Evolutionary conservation across 2,797 vertebrate species (phyloP).

Genomic region (Garrulus glandarius): DNA sequence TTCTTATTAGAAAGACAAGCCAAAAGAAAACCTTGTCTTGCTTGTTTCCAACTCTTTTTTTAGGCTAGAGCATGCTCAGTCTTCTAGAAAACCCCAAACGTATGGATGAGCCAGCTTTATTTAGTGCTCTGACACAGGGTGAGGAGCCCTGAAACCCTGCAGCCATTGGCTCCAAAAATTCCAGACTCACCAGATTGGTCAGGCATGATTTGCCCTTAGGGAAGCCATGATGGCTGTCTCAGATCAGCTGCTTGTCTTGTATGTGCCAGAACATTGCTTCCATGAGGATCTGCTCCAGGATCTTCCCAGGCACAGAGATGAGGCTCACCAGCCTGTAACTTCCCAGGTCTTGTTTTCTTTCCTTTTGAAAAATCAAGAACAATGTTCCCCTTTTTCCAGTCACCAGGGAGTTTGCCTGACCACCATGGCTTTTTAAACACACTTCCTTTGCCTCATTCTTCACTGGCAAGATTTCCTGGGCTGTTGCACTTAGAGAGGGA

Average conservation of each 20-base stretch:
- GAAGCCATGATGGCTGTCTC: neutral
- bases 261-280: neutral
- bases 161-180: neutral
- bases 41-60: neutral
- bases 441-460: neutral
- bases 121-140: neutral
- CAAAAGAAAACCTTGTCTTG: neutral
- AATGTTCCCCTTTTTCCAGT: neutral
- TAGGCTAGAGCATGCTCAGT: neutral
- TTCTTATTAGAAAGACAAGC: neutral
- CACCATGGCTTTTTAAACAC: neutral
- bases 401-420: neutral
- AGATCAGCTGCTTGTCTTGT: neutral
- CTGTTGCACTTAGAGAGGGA: neutral
- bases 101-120: neutral
- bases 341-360: neutral
- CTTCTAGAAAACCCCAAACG: neutral
- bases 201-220: neutral
- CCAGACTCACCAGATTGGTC: neutral
- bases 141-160: neutral
- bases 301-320: neutral
- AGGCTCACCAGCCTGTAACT: neutral
- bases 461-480: neutral
- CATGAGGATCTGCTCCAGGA: neutral
- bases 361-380: neutral